These are phyloP conservation scores for Platichthys stellatus DNA, from an alignment of 2,113 vertebrate species.

Conservation along the genomic window DNA sequence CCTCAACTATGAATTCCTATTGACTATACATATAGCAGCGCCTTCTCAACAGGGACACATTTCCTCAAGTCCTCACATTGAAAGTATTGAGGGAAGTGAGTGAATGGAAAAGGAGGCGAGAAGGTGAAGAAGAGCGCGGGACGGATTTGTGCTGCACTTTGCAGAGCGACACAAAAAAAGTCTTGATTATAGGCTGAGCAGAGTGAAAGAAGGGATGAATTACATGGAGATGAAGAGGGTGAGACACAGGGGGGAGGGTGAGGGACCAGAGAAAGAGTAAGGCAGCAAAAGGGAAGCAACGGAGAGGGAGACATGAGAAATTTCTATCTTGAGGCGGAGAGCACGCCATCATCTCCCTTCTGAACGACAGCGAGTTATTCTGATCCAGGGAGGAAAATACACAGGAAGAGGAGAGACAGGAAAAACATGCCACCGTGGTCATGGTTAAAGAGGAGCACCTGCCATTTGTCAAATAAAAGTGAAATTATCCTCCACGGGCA, in stretches of 20 bases:
- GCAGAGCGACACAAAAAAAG: constrained; percentile 66
- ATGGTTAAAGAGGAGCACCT: not conserved
- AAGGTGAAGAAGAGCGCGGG: constrained; percentile 45
- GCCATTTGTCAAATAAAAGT: not conserved
- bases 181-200: constrained; percentile 65
- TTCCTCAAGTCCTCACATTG: constrained; percentile 30
- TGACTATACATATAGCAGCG: constrained; percentile 27
- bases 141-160: constrained; percentile 57
- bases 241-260: constrained; percentile 19
- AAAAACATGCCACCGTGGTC: no score
- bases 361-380: constrained; percentile 3
- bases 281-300: not conserved
- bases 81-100: constrained; percentile 25
- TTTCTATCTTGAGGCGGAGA: constrained; percentile 36
- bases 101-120: constrained; percentile 27
- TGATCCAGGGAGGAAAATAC: not conserved
- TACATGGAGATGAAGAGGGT: constrained; percentile 54
- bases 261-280: constrained; percentile 1
- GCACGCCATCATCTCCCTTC: constrained; percentile 23
- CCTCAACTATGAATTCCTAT: constrained; percentile 7
- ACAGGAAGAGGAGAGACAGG: constrained; percentile 10
- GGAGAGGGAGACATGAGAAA: constrained; percentile 31
- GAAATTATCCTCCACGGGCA: not conserved
- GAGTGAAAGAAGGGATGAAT: constrained; percentile 56
- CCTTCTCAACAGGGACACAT: constrained; percentile 15